Evolutionary conservation across 2,113 vertebrate genomes (phyloP).

Genomic region (Hyperopisus bebe): DNA sequence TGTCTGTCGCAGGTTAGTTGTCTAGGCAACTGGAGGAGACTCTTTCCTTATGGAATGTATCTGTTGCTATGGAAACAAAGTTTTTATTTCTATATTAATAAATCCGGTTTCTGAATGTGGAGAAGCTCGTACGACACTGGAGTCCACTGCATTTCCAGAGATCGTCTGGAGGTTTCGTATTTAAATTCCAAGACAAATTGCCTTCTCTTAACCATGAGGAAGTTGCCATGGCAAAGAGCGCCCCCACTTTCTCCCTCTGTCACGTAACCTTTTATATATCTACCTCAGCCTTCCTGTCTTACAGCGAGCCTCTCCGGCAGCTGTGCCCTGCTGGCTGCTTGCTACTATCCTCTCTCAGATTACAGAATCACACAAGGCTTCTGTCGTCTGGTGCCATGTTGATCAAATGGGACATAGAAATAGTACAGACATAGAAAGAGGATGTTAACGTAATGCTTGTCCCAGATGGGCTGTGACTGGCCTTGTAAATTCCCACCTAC

Average conservation of each 20-base stretch:
- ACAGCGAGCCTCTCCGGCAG: neutral
- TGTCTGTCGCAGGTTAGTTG: constrained; percentile 62
- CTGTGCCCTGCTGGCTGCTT: neutral
- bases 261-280: neutral
- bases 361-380: neutral
- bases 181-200: constrained; percentile 3
- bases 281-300: neutral
- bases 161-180: neutral
- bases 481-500: neutral
- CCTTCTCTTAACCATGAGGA: neutral
- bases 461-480: neutral
- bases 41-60: constrained; percentile 70
- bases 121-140: constrained; percentile 41
- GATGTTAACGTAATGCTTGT: neutral
- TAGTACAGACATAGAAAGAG: neutral
- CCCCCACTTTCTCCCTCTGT: neutral
- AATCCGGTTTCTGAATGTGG: constrained; percentile 51
- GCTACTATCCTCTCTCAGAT: neutral
- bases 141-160: constrained; percentile 16
- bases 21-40: constrained; percentile 68
- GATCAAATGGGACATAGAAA: neutral
- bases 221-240: neutral
- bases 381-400: neutral
- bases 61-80: constrained; percentile 74
- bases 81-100: constrained; percentile 68